phyloP scores from a whole-genome alignment of 1,140 invertebrate species.

The Conus ventricosus region DNA sequence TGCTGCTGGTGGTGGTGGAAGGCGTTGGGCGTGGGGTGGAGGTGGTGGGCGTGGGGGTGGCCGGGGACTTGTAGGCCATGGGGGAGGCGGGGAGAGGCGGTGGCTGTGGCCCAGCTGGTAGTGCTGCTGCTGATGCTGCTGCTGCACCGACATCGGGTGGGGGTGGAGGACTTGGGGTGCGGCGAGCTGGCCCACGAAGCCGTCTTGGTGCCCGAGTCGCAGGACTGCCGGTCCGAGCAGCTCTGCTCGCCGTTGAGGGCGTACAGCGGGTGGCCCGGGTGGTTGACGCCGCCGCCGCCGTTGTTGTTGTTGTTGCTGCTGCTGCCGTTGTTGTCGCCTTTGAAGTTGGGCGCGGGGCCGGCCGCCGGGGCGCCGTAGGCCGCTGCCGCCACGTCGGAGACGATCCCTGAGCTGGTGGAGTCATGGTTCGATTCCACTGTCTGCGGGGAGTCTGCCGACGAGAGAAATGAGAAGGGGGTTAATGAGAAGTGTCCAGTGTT shows the following conservation, averaged over 20 bases:
- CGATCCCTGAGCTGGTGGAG: conserved; percentile 71
- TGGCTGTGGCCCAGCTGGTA: conserved; percentile 16
- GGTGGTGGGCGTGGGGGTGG: conserved; percentile 21
- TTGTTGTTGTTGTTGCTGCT: conserved; percentile 35
- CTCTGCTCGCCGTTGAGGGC: not conserved
- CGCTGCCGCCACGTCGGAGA: conserved; percentile 66
- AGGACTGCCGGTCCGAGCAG: conserved; percentile 24
- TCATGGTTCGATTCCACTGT: conserved; percentile 68
- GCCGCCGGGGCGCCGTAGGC: conserved; percentile 55
- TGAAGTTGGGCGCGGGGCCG: conserved; percentile 30
- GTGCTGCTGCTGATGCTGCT: conserved; percentile 28
- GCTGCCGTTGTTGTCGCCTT: conserved; percentile 31
- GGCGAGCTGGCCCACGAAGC: conserved; percentile 20
- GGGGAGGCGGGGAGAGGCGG: conserved; percentile 29
- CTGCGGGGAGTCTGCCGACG: conserved; percentile 61
- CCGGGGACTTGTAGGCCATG: conserved; percentile 16
- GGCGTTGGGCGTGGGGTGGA: conserved; percentile 12
- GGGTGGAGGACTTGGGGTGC: conserved; percentile 19
- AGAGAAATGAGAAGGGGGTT: not conserved
- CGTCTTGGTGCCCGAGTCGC: conserved; percentile 27
- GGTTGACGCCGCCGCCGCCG: conserved; percentile 14
- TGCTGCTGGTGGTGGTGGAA: conserved; percentile 4
- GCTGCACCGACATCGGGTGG: conserved; percentile 16
- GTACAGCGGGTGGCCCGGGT: not conserved
- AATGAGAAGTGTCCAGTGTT: not conserved